Conservation (phyloP, 2,113 vertebrate species). For the Etheostoma cragini region DNA sequence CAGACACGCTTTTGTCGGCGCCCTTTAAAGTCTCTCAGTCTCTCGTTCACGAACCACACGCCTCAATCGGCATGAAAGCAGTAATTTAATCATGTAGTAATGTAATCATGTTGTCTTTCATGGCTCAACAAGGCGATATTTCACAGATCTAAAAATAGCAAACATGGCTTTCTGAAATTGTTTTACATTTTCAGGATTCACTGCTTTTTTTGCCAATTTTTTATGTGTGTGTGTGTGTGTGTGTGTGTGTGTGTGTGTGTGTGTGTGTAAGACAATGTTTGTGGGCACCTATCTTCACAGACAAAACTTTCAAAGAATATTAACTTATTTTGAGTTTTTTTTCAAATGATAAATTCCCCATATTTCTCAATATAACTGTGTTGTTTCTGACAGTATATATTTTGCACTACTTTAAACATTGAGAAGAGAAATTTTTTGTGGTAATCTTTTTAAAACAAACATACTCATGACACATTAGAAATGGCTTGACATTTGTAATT, state of each 20-base stretch:
- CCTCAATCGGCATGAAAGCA: slow-evolving; percentile 45
- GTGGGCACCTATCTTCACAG: slow-evolving; percentile 40
- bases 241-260: slow-evolving; percentile 4
- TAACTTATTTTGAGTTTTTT: slow-evolving; percentile 71
- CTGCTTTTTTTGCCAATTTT: slow-evolving; percentile 15
- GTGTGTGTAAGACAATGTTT: slow-evolving; percentile 1
- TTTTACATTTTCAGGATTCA: not conserved
- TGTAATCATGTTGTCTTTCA: slow-evolving; percentile 24
- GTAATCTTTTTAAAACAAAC: slow-evolving; percentile 29
- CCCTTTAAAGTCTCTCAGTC: slow-evolving; percentile 11
- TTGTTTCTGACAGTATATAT: slow-evolving; percentile 70
- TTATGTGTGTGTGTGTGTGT: slow-evolving; percentile 14
- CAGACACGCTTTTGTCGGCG: slow-evolving; percentile 24
- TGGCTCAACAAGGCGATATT: slow-evolving; percentile 11
- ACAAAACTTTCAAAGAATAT: slow-evolving; percentile 61
- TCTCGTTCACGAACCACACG: slow-evolving; percentile 44
- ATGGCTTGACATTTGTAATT: not conserved
- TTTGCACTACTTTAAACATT: slow-evolving; percentile 82
- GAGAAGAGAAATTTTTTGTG: slow-evolving; percentile 66
- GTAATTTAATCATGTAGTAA: slow-evolving; percentile 35
- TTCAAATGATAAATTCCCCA: slow-evolving; percentile 22
- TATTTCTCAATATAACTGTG: slow-evolving; percentile 54
- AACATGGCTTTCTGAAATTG: slow-evolving; percentile 19
- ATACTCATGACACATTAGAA: not conserved
- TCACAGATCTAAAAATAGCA: slow-evolving; percentile 39